These are phyloP conservation scores for Ophioninae sp. DNA, from an alignment of 2,888 invertebrate species.

Conservation along the genomic window DNA sequence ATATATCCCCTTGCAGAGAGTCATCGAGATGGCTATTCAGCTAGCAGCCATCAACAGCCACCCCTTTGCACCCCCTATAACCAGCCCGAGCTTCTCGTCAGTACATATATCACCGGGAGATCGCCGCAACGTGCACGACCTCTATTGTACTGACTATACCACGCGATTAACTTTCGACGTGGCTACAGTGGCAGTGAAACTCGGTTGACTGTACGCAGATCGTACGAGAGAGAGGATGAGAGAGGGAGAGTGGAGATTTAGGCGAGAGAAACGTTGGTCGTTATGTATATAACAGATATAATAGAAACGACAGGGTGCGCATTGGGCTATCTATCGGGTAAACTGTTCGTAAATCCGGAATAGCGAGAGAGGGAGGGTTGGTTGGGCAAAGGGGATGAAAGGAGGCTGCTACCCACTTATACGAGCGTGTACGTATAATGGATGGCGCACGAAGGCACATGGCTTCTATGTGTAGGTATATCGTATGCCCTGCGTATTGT, in stretches of 20 bases:
- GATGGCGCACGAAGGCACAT: too few relatives aligned
- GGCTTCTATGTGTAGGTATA: slow-evolving; percentile 12
- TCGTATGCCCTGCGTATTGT: slow-evolving; percentile 43
- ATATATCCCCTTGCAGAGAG: slow-evolving; percentile 28
- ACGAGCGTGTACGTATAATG: slow-evolving; percentile 8
- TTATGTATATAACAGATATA: slow-evolving; percentile 60
- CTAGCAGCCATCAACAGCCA: slow-evolving; percentile 48
- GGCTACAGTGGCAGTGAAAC: slow-evolving; percentile 42
- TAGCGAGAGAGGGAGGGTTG: slow-evolving; percentile 39
- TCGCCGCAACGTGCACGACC: slow-evolving; percentile 53
- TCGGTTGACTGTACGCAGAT: slow-evolving; percentile 26
- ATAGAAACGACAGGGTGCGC: slow-evolving; percentile 60
- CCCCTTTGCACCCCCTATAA: slow-evolving; percentile 37
- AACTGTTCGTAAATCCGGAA: slow-evolving; percentile 65
- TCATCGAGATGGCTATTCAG: slow-evolving; percentile 52
- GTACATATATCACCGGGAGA: slow-evolving; percentile 57
- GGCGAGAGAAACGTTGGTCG: slow-evolving; percentile 53
- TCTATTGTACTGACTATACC: slow-evolving; percentile 58
- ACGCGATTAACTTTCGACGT: slow-evolving; percentile 62
- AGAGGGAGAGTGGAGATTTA: slow-evolving; percentile 41
- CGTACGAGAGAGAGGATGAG: slow-evolving; percentile 21
- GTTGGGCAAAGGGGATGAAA: slow-evolving; percentile 7
- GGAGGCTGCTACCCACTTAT: slow-evolving; percentile 37
- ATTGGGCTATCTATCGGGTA: slow-evolving; percentile 56
- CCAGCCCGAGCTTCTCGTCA: slow-evolving; percentile 47